phyloP scores from a whole-genome alignment of 2,113 vertebrate genomes.

The Zosterops japonicus region DNA sequence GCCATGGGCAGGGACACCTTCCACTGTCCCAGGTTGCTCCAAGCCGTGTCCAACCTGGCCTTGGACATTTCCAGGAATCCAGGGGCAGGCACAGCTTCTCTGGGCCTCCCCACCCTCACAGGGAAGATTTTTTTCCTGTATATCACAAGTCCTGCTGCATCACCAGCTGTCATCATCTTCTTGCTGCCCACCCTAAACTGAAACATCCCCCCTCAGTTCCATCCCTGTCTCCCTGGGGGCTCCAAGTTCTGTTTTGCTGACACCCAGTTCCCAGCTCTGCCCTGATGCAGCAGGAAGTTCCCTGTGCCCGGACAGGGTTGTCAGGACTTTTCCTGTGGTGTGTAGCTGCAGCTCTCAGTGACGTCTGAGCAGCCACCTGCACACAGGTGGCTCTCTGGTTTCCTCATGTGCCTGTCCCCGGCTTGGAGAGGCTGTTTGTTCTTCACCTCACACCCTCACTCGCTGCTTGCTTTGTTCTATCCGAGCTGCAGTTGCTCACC shows the following conservation, averaged over 20 bases:
- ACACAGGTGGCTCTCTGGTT: background rate
- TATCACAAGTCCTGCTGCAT: background rate
- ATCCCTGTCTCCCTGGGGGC: background rate
- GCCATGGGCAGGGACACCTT: background rate
- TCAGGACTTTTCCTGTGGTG: background rate
- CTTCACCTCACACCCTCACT: background rate
- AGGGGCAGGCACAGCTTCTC: background rate
- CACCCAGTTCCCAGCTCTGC: background rate
- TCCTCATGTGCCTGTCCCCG: background rate
- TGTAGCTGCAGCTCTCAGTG: background rate
- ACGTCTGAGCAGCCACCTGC: background rate
- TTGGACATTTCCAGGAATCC: background rate
- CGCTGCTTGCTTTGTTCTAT: background rate
- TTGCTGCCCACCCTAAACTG: background rate
- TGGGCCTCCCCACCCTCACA: background rate
- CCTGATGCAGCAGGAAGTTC: background rate
- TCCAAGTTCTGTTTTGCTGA: accelerated
- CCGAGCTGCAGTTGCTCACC: background rate
- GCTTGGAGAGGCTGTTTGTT: background rate
- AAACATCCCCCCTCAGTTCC: background rate
- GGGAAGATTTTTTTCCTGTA: background rate
- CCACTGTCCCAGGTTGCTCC: background rate
- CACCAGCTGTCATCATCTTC: background rate
- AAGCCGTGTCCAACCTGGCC: background rate
- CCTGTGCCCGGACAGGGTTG: accelerated